phyloP scores from a whole-genome alignment of 2,113 vertebrate genomes.

The Nothocercus julius region DNA sequence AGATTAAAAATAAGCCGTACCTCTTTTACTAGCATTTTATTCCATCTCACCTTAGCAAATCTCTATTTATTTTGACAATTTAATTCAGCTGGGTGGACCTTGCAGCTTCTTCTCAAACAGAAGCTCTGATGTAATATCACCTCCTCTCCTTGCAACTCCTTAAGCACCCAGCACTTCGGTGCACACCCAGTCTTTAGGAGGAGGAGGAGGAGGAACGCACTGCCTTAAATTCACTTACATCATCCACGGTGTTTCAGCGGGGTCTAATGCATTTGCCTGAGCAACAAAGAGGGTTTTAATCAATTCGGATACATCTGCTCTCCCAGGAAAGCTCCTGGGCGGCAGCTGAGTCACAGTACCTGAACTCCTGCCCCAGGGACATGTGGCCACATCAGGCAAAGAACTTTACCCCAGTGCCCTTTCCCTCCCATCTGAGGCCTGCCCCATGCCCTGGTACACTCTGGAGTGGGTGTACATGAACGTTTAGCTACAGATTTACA shows the following conservation, averaged over 20 bases:
- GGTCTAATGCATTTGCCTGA: background rate
- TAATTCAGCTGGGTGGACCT: background rate
- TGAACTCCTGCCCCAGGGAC: accelerated
- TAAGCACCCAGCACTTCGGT: background rate
- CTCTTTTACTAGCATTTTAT: background rate
- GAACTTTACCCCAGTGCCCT: background rate
- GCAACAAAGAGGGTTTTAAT: background rate
- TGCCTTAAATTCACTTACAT: background rate
- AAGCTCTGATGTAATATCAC: background rate
- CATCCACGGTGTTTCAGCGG: background rate
- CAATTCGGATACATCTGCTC: background rate
- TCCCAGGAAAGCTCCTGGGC: background rate
- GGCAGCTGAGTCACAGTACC: background rate
- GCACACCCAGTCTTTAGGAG: background rate
- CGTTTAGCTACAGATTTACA: background rate
- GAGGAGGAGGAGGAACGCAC: background rate
- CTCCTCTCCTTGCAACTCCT: background rate
- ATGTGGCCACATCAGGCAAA: accelerated
- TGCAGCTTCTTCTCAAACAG: background rate
- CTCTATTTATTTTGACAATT: background rate
- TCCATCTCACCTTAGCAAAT: background rate
- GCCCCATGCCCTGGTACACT: accelerated
- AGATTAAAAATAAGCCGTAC: background rate
- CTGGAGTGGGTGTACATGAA: background rate
- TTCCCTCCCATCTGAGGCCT: background rate